These are phyloP conservation scores for Eretmochelys imbricata DNA, from an alignment of 2,113 vertebrate genomes.

Conservation along the genomic window DNA sequence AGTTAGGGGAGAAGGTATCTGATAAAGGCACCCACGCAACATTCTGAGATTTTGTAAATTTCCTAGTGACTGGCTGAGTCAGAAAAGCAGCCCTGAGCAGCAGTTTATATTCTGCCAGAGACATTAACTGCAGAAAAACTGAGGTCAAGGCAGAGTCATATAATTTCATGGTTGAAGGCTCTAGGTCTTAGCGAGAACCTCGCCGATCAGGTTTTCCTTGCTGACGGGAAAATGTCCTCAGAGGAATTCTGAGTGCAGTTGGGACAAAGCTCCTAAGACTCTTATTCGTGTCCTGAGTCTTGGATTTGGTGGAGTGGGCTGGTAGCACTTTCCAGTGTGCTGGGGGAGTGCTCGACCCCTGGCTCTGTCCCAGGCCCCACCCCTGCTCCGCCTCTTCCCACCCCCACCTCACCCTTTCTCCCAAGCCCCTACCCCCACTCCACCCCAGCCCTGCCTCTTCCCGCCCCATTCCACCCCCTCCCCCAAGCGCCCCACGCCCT, in stretches of 20 bases:
- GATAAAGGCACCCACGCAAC: neutral
- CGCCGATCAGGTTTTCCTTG: constrained; percentile 38
- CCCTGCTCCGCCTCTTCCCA: too few relatives aligned
- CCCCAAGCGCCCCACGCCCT: too few relatives aligned
- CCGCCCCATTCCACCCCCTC: too few relatives aligned
- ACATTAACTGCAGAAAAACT: constrained; percentile 63
- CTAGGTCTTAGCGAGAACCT: constrained; percentile 42
- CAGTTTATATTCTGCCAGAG: constrained; percentile 46
- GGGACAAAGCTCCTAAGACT: neutral
- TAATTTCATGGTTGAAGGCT: constrained; percentile 73
- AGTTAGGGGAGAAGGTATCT: neutral
- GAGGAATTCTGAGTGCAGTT: rapidly evolving
- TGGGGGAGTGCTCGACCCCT: neutral
- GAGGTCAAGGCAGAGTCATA: constrained; percentile 67
- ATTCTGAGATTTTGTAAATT: neutral
- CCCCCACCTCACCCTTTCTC: too few relatives aligned
- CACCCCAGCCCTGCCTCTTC: too few relatives aligned
- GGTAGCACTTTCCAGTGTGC: rapidly evolving
- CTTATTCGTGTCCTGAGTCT: rapidly evolving
- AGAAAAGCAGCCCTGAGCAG: constrained; percentile 51
- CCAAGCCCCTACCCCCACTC: too few relatives aligned
- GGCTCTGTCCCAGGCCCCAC: too few relatives aligned
- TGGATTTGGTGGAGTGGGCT: neutral
- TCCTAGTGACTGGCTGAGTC: neutral
- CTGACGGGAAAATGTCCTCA: constrained; percentile 4